Conservation (phyloP, 2,113 vertebrate species). For the Oxygymnocypris stewartii region DNA sequence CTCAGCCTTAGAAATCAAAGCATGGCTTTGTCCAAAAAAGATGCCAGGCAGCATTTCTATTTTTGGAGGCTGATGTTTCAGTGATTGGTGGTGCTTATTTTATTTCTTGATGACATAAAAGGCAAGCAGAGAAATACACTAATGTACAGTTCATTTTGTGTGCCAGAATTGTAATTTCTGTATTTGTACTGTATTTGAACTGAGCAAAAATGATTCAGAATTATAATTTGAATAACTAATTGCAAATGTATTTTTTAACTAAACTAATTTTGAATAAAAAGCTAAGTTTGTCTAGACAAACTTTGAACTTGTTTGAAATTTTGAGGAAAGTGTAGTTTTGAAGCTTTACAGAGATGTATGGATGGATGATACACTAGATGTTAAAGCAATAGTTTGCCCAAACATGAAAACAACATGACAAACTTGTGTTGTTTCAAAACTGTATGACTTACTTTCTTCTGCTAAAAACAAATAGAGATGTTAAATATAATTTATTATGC, state of each 20-base stretch:
- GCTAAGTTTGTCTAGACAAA: background rate
- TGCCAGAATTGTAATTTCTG: background rate
- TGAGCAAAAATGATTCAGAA: background rate
- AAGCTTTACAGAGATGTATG: background rate
- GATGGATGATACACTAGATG: background rate
- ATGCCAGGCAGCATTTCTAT: slow-evolving; percentile 11
- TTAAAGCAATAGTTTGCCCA: too few relatives aligned
- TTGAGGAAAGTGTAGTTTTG: background rate
- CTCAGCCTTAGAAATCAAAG: slow-evolving; percentile 37
- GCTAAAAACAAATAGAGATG: background rate
- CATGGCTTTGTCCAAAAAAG: slow-evolving; percentile 15
- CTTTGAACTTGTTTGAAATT: background rate
- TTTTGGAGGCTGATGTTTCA: background rate
- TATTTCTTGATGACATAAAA: background rate
- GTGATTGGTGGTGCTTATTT: background rate
- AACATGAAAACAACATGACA: too few relatives aligned
- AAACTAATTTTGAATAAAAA: background rate
- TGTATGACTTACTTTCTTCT: too few relatives aligned
- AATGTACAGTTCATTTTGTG: background rate
- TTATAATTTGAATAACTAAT: background rate
- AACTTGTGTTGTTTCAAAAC: too few relatives aligned
- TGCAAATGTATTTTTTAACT: too few relatives aligned
- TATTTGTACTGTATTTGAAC: background rate
- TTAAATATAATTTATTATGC: background rate
- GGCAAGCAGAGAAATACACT: background rate